Evolutionary conservation across 2,888 invertebrate genomes (phyloP), one percentile per base, ranked within the genome.

Genomic region (Blastobasis adustella): DNA sequence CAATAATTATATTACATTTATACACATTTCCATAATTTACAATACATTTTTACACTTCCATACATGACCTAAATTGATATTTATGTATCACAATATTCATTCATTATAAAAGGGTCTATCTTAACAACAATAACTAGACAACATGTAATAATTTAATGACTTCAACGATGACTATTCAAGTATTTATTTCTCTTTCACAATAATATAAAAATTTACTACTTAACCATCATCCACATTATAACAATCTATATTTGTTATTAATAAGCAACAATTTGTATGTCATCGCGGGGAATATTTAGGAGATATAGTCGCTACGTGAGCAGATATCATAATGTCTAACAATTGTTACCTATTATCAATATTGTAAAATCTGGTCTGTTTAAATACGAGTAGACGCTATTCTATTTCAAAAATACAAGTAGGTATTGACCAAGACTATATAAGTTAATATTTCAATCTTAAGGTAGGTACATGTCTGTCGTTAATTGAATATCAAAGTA

Each of bases 131-230:
- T 71, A 73, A 76, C 69, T 71, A 72, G 68, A 73, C 70, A 76
- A 79, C 73, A 66, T 73, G 73, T 70, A 77, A 81, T 82, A 81
- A 79, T 79, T 82, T 82, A 82, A 77, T 84, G 82, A 85, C 83
- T 65, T 63, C 71, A 73, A 74, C 69, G 65, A 71, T 76, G 75
- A 80, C 79, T 79, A 77, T 54, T 50, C 48, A 23, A 23, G 23
- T 23, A 23, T 23, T 23, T 23, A 23, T 23, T 23, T 23, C 23
- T 23, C 23, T 47, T 39, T 52, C 52, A 45, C 40, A 42, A 49
- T 49, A 46, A 46, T 47, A 37, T 52, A 50, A 47, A 54, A 49
- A 49, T 49, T 47, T 10, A 47, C 51, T 52, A 49, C 51, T 23
- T 23, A 23, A 23, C 23, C 23, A 23, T 23, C 23, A 23, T 23